Evolutionary conservation across 2,888 invertebrate species (phyloP).

Genomic region (Cryptops parisi): DNA sequence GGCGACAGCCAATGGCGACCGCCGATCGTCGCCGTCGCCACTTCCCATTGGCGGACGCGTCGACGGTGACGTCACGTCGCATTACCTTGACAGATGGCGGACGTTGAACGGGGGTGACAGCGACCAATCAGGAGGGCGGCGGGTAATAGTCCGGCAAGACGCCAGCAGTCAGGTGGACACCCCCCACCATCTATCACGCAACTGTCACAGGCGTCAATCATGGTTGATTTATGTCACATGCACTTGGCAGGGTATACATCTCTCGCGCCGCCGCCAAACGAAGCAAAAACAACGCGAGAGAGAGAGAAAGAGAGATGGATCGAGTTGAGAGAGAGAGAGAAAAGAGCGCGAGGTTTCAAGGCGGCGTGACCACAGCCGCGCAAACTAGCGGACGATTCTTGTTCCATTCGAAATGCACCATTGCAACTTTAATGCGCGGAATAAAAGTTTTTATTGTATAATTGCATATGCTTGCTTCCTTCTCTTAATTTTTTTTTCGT

Average conservation of each 20-base stretch:
- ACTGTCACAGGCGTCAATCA: conserved; percentile 16
- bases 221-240: conserved; percentile 16
- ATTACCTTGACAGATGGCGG: conserved; percentile 16
- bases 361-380: no score
- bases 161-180: conserved; percentile 13
- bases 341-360: no score
- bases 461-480: no score
- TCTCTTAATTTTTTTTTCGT: no score
- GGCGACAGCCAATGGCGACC: conserved; percentile 13
- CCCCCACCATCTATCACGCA: conserved; percentile 11
- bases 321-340: no score
- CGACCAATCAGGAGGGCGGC: conserved; percentile 14
- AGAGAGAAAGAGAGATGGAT: no score
- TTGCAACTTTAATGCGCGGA: no score
- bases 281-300: background rate
- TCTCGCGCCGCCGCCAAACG: background rate
- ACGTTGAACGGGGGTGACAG: conserved; percentile 9
- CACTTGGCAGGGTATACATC: conserved; percentile 12
- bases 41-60: conserved; percentile 11
- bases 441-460: no score
- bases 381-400: no score
- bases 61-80: conserved; percentile 14
- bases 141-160: conserved; percentile 12
- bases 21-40: conserved; percentile 3
- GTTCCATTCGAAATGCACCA: no score